Conservation (phyloP, 2,888 invertebrate species). For the Cephus pygmeus region DNA sequence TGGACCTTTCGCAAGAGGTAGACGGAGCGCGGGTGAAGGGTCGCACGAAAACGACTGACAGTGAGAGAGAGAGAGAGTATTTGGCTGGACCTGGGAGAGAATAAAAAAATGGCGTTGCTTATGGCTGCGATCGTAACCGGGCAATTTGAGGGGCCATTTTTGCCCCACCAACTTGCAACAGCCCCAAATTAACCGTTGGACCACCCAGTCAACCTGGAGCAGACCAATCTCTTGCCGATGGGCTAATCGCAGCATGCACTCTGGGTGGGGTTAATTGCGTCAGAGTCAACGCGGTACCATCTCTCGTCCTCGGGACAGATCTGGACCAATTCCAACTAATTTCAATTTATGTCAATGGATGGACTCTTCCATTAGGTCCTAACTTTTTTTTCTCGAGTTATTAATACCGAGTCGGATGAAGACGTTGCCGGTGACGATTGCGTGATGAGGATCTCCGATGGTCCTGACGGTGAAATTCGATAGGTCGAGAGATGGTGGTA, state of each 20-base stretch:
- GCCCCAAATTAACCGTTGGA: slow-evolving; percentile 60
- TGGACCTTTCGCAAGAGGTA: no score
- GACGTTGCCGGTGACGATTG: no score
- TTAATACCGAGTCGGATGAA: no score
- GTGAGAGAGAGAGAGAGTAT: no score
- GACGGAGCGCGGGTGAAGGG: no score
- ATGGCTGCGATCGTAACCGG: slow-evolving; percentile 15
- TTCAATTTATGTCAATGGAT: no score
- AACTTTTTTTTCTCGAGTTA: no score
- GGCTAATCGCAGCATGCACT: slow-evolving; percentile 54
- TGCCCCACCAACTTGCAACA: slow-evolving; percentile 45
- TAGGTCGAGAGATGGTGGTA: slow-evolving; percentile 24
- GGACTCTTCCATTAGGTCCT: no score
- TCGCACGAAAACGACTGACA: no score
- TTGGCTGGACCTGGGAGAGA: neutral
- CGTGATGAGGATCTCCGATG: no score
- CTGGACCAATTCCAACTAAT: no score
- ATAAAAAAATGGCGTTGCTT: slow-evolving; percentile 7
- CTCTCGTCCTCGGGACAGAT: no score
- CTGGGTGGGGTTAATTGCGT: slow-evolving; percentile 61
- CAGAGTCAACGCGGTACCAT: slow-evolving; percentile 19
- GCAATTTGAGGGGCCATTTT: slow-evolving; percentile 58
- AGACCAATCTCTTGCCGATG: slow-evolving; percentile 60
- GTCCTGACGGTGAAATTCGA: slow-evolving; percentile 7
- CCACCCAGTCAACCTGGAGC: slow-evolving; percentile 56